These are phyloP conservation scores for Meloidogyne chitwoodi DNA, from an alignment of 1,140 invertebrate species.

Conservation along the genomic window DNA sequence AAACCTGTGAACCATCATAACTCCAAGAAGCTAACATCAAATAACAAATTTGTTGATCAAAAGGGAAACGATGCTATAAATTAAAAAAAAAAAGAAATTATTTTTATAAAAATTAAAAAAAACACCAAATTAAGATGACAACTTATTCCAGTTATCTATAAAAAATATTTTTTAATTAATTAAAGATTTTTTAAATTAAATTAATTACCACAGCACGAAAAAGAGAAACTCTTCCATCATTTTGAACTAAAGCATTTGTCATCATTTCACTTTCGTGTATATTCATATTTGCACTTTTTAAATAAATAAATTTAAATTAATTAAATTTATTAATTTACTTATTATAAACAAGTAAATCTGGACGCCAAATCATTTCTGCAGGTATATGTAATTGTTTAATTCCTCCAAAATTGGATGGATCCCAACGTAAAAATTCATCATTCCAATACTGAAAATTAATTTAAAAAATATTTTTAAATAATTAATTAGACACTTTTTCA, in stretches of 20 bases:
- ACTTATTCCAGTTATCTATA: slow-evolving; percentile 54
- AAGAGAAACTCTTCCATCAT: slow-evolving; percentile 51
- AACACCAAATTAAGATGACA: slow-evolving; percentile 45
- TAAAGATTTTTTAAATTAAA: background rate
- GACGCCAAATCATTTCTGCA: slow-evolving; percentile 24
- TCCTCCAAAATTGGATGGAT: slow-evolving; percentile 26
- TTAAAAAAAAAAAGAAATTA: background rate
- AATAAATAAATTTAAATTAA: background rate
- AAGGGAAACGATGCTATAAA: slow-evolving; percentile 52
- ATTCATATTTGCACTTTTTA: slow-evolving; percentile 55
- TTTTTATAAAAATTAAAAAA: background rate
- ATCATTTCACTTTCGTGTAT: slow-evolving; percentile 55
- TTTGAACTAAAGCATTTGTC: slow-evolving; percentile 52
- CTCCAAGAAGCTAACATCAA: slow-evolving; percentile 55
- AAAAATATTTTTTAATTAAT: background rate
- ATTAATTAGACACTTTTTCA: too few relatives aligned
- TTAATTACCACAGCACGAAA: slow-evolving; percentile 47
- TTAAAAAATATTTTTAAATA: too few relatives aligned
- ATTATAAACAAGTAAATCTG: slow-evolving; percentile 40
- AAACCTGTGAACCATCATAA: slow-evolving; percentile 47
- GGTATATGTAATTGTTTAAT: slow-evolving; percentile 30
- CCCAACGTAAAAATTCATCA: slow-evolving; percentile 33
- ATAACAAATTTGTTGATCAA: slow-evolving; percentile 58
- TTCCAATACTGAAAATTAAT: slow-evolving; percentile 36
- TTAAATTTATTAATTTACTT: slow-evolving; percentile 4